These are phyloP conservation scores for Capitulum mitella DNA, from an alignment of 2,888 invertebrate species.

Conservation along the genomic window DNA sequence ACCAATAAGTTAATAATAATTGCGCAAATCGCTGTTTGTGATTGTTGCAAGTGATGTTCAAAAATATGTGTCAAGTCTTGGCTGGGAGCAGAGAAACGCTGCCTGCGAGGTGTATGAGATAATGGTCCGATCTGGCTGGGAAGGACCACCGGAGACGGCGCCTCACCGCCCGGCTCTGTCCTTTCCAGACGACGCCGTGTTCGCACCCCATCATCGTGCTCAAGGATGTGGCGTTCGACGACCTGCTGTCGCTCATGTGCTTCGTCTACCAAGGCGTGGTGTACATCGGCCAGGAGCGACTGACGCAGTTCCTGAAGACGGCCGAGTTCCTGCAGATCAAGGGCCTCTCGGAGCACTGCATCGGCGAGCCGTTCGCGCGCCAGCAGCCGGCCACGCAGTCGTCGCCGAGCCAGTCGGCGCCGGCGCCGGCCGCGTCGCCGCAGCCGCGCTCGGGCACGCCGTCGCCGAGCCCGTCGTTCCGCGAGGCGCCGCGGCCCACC, in stretches of 20 bases:
- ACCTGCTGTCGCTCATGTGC: conserved; percentile 58
- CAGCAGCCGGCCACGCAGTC: conserved; percentile 22
- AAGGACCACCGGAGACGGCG: not conserved
- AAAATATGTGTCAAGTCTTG: too few species aligned
- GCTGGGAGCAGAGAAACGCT: too few species aligned
- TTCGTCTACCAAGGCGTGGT: conserved; percentile 66
- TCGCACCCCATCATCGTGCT: conserved; percentile 64
- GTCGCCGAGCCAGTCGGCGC: conserved; percentile 5
- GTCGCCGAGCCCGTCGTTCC: conserved; percentile 4
- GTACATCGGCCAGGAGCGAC: conserved; percentile 58
- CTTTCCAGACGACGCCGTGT: conserved; percentile 59
- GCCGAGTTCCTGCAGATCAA: conserved; percentile 61
- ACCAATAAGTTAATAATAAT: too few species aligned
- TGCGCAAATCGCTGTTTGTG: too few species aligned
- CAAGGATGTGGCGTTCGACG: conserved; percentile 60
- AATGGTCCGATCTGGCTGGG: not conserved
- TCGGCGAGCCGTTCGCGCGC: conserved; percentile 31
- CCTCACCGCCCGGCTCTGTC: too few species aligned
- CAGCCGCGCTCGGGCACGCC: not conserved
- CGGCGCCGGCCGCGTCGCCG: conserved; percentile 9
- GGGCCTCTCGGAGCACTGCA: conserved; percentile 50
- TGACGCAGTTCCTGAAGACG: conserved; percentile 58
- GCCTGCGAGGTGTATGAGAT: not conserved
- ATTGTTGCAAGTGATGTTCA: too few species aligned
- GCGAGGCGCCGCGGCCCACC: not conserved